Evolutionary conservation across 2,797 vertebrate genomes (phyloP).

Genomic region (Bradypodion ventrale): DNA sequence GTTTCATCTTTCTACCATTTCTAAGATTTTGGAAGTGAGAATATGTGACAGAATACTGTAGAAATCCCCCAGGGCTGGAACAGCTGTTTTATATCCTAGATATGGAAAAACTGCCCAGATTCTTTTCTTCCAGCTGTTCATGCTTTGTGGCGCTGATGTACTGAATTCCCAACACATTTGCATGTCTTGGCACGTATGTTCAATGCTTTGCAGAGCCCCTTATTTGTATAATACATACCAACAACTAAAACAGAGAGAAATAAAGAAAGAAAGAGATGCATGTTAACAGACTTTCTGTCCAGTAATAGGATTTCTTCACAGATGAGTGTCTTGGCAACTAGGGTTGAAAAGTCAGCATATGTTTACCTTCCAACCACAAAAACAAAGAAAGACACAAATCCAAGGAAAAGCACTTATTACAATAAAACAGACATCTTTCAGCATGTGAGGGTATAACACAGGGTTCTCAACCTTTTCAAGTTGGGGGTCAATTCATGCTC

Average conservation of each 20-base stretch:
- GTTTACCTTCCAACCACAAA: too few species aligned
- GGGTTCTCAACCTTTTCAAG: too few species aligned
- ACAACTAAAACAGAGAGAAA: background rate
- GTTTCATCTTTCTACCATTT: constrained; percentile 11
- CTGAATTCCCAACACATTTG: rapidly evolving
- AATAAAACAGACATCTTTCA: too few species aligned
- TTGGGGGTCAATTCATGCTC: too few species aligned
- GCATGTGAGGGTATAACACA: too few species aligned
- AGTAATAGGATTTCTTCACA: too few species aligned
- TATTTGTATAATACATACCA: background rate
- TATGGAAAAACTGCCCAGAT: background rate
- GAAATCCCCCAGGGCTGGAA: background rate
- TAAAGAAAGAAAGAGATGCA: rapidly evolving
- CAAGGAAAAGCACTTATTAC: too few species aligned
- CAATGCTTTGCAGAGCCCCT: background rate
- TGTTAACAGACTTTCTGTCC: background rate
- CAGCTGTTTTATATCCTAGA: constrained; percentile 44
- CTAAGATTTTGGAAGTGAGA: constrained; percentile 27
- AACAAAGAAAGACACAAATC: too few species aligned
- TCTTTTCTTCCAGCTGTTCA: constrained; percentile 46
- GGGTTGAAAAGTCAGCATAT: too few species aligned
- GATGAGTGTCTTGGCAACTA: too few species aligned
- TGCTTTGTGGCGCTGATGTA: background rate
- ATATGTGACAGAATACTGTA: background rate
- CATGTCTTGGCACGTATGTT: background rate